Conservation (phyloP, 1,140 invertebrate genomes). For the Anastatus disparis region DNA sequence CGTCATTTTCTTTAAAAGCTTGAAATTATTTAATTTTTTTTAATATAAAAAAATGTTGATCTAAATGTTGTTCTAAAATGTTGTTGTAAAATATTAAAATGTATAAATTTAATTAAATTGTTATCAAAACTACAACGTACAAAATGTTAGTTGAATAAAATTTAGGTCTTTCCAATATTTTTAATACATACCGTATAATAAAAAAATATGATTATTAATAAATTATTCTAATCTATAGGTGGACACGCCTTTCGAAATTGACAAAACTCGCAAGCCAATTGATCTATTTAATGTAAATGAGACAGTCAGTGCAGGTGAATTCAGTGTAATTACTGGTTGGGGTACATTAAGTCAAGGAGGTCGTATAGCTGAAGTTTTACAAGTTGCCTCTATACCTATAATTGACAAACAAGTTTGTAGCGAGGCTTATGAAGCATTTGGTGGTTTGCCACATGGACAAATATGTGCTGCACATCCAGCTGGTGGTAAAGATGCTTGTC, state of each 20-base stretch:
- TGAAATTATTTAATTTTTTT: too few species aligned
- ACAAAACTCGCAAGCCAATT: conserved; percentile 42
- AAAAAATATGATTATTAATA: neutral
- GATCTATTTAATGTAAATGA: conserved; percentile 44
- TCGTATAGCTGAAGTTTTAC: conserved; percentile 39
- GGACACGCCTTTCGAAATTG: conserved; percentile 35
- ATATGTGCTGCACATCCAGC: conserved; percentile 75
- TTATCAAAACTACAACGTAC: too few species aligned
- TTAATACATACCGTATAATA: too few species aligned
- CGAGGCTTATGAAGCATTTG: conserved; percentile 50
- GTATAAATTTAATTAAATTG: too few species aligned
- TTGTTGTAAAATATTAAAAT: too few species aligned
- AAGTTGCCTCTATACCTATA: conserved; percentile 59
- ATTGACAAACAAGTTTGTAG: conserved; percentile 55
- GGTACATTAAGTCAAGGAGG: conserved; percentile 49
- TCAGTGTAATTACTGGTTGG: conserved; percentile 58
- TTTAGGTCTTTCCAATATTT: too few species aligned
- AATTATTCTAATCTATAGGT: conserved; percentile 20
- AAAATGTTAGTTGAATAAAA: too few species aligned
- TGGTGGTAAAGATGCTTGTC: conserved; percentile 77
- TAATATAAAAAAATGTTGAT: too few species aligned
- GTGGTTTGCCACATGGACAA: conserved; percentile 73
- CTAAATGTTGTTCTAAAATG: too few species aligned
- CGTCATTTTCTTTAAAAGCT: too few species aligned
- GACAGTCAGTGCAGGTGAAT: conserved; percentile 43